A percentile compares a stretch with the other conserved stretches of the same genome.
These are phyloP conservation scores for Machimus rusticus DNA, from an alignment of 2,888 invertebrate species.

Conservation along the genomic window DNA sequence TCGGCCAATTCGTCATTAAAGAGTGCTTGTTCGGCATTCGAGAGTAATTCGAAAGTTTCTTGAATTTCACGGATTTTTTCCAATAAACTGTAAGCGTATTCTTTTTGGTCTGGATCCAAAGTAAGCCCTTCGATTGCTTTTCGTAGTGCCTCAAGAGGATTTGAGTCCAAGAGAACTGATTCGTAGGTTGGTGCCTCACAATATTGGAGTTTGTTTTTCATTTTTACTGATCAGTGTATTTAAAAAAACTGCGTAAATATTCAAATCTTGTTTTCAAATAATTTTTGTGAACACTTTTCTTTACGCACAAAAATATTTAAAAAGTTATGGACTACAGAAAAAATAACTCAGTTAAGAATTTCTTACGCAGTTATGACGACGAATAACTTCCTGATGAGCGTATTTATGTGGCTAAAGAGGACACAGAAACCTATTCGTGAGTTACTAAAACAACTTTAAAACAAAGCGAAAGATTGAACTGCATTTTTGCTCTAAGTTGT, in stretches of 20 bases:
- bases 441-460: too few relatives aligned
- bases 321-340: not conserved
- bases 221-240: not conserved
- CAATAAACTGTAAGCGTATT: not conserved
- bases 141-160: constrained; percentile 19
- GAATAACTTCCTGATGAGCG: too few relatives aligned
- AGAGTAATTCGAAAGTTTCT: constrained; percentile 9
- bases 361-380: too few relatives aligned
- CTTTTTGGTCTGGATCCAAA: not conserved
- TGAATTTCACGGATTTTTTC: constrained; percentile 17
- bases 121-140: not conserved
- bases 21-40: constrained; percentile 33
- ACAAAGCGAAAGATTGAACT: too few relatives aligned
- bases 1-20: constrained; percentile 34
- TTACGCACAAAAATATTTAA: not conserved
- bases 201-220: not conserved
- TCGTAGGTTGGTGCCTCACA: constrained; percentile 19
- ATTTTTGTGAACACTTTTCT: not conserved
- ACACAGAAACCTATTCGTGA: too few relatives aligned
- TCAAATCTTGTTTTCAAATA: not conserved
- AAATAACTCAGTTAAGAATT: not conserved
- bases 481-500: too few relatives aligned
- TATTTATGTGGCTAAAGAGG: too few relatives aligned
- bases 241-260: not conserved
- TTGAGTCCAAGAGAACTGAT: not conserved